A percentile compares a stretch with the other conserved stretches of the same genome.
These are phyloP conservation scores for Eurois occulta DNA, from an alignment of 2,888 invertebrate species.

Conservation along the genomic window DNA sequence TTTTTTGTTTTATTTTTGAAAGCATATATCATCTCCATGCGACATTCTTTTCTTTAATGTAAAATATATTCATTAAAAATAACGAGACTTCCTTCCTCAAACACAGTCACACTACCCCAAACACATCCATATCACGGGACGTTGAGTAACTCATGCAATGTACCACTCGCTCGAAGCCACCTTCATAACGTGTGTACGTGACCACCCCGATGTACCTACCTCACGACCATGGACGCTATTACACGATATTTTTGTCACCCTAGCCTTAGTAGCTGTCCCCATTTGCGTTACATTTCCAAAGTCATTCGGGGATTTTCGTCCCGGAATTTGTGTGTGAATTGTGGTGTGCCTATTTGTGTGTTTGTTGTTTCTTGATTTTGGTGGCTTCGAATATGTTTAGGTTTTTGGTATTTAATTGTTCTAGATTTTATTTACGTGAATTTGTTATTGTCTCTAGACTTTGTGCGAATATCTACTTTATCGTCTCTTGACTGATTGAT, in stretches of 20 bases:
- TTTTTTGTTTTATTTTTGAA: neutral
- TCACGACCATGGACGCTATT: slow-evolving; percentile 58
- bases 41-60: too few species aligned
- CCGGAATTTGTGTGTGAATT: slow-evolving; percentile 46
- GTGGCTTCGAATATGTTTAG: neutral
- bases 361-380: slow-evolving; percentile 10
- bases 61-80: too few species aligned
- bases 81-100: neutral
- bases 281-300: slow-evolving; percentile 61
- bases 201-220: slow-evolving; percentile 63
- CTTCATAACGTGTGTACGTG: slow-evolving; percentile 73
- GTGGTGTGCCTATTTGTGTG: slow-evolving; percentile 44
- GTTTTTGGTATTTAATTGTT: neutral
- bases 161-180: slow-evolving; percentile 64
- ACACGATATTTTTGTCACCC: slow-evolving; percentile 68
- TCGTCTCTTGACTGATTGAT: neutral
- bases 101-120: slow-evolving; percentile 50
- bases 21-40: neutral
- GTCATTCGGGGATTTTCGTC: slow-evolving; percentile 49
- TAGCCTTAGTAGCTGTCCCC: slow-evolving; percentile 57
- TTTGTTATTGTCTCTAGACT: neutral
- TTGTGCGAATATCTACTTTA: neutral
- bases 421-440: neutral
- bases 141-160: slow-evolving; percentile 72
- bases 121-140: slow-evolving; percentile 67